phyloP scores from a whole-genome alignment of 1,140 invertebrate species.

The Amyelois transitella region DNA sequence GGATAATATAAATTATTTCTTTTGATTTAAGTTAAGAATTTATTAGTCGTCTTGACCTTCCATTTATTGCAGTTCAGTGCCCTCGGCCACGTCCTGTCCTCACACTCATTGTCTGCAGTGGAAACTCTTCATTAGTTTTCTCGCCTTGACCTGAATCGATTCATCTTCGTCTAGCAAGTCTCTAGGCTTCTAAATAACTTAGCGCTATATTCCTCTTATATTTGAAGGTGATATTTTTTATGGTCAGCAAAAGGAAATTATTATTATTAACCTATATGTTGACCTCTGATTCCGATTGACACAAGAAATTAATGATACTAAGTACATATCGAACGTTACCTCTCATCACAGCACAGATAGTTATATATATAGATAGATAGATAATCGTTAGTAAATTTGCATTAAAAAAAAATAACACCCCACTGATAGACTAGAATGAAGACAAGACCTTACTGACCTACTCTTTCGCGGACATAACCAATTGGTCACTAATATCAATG shows the following conservation, averaged over 20 bases:
- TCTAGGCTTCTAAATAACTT: not conserved
- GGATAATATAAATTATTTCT: too few relatives aligned
- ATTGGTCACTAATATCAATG: not conserved
- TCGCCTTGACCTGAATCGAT: constrained; percentile 25
- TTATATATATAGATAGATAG: too few relatives aligned
- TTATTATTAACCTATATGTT: too few relatives aligned
- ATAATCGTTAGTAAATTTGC: too few relatives aligned
- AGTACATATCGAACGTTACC: too few relatives aligned
- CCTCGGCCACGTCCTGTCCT: constrained; percentile 16
- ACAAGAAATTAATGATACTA: too few relatives aligned
- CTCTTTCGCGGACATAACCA: not conserved
- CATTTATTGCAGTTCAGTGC: constrained; percentile 9
- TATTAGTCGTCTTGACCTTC: too few relatives aligned
- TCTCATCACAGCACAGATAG: too few relatives aligned
- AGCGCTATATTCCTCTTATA: not conserved
- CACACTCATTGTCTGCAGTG: constrained; percentile 20
- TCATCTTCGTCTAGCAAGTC: not conserved
- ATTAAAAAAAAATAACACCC: too few relatives aligned
- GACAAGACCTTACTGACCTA: not conserved
- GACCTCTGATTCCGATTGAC: too few relatives aligned
- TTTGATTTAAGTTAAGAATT: too few relatives aligned
- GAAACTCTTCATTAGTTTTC: constrained; percentile 29
- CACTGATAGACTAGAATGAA: not conserved
- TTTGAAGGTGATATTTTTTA: not conserved
- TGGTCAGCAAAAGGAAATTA: too few relatives aligned